Percentiles rank a stretch among this genome's conserved stretches.
Conservation (phyloP, 2,797 vertebrate genomes). For the Heteromormyrus szaboi region DNA sequence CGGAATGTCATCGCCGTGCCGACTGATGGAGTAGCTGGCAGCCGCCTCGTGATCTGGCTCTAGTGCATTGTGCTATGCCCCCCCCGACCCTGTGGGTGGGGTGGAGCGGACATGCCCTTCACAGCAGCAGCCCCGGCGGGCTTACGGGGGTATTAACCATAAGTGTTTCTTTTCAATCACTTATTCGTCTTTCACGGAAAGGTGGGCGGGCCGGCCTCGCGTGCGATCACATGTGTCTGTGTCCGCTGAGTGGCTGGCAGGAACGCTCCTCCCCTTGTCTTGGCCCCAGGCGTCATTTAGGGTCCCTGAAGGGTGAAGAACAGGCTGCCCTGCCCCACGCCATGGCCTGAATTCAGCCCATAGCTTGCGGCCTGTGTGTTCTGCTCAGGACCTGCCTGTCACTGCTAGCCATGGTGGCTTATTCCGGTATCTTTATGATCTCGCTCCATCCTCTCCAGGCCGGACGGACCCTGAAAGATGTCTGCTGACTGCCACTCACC, state of each 20-base stretch:
- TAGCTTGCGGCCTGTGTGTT: neutral
- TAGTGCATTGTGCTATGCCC: conserved; percentile 12
- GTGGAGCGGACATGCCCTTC: conserved; percentile 4
- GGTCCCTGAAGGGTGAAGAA: neutral
- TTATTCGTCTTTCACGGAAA: conserved; percentile 24
- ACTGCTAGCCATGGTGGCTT: neutral
- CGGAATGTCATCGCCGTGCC: conserved; percentile 49
- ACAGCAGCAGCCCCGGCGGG: neutral
- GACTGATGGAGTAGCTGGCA: conserved; percentile 44
- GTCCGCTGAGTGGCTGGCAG: neutral
- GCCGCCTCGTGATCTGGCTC: conserved; percentile 3
- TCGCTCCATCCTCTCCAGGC: neutral
- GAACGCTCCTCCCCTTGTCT: neutral
- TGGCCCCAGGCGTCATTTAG: neutral
- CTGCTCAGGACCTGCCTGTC: neutral
- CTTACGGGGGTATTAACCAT: conserved; percentile 27
- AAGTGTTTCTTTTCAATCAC: conserved; percentile 22
- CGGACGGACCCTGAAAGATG: neutral
- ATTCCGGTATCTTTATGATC: neutral
- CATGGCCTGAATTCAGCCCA: neutral
- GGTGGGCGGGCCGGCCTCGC: conserved; percentile 20
- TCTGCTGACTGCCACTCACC: neutral
- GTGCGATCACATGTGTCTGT: conserved; percentile 14
- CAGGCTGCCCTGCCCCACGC: neutral
- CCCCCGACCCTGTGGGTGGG: neutral